Conservation (phyloP, 1,140 invertebrate species). For the Caligus rogercresseyi region DNA sequence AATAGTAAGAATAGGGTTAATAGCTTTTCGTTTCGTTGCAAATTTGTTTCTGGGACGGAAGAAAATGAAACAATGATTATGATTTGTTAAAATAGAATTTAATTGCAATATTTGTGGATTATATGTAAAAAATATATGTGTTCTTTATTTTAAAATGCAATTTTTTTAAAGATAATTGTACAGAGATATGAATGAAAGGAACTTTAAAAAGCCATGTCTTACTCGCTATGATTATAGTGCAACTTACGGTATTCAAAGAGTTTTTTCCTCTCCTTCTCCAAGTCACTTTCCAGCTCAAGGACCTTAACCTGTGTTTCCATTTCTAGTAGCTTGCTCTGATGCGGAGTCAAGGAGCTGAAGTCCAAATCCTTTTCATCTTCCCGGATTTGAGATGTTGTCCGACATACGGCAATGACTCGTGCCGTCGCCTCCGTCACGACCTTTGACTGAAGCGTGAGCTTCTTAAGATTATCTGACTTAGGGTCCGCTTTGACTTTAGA, state of each 20-base stretch:
- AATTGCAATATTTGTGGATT: no score
- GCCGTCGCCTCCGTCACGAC: constrained; percentile 23
- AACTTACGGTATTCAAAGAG: constrained; percentile 67
- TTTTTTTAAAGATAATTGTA: no score
- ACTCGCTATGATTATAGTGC: constrained; percentile 50
- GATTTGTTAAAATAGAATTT: no score
- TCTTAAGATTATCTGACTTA: background rate
- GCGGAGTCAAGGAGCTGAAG: constrained; percentile 65
- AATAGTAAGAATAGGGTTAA: no score
- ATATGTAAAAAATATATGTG: no score
- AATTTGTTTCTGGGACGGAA: no score
- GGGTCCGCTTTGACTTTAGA: constrained; percentile 52
- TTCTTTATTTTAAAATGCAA: no score
- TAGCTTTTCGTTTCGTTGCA: no score
- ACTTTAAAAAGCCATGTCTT: no score
- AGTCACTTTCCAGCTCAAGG: constrained; percentile 70
- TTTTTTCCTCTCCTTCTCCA: constrained; percentile 65
- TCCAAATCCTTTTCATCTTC: constrained; percentile 56
- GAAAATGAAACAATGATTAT: no score
- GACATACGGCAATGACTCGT: background rate
- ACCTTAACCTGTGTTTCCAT: constrained; percentile 87
- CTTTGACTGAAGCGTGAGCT: constrained; percentile 19
- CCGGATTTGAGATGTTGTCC: constrained; percentile 25
- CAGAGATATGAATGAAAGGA: no score
- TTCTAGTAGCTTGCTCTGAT: constrained; percentile 82